Conservation (phyloP, 2,113 vertebrate species). For the Sardina pilchardus region DNA sequence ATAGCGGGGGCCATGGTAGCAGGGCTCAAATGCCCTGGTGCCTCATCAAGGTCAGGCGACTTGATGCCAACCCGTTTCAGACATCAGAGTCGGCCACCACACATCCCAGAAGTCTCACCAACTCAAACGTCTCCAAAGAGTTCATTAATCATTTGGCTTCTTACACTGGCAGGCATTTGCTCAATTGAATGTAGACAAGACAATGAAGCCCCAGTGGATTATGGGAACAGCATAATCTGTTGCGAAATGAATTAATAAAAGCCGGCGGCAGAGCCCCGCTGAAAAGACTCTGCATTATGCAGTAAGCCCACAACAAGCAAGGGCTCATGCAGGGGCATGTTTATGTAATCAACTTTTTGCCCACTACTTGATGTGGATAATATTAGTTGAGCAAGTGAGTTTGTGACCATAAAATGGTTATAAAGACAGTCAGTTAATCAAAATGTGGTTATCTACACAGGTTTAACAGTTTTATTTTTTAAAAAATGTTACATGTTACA, state of each 20-base stretch:
- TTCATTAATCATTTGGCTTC: conserved; percentile 32
- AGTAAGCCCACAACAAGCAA: not conserved
- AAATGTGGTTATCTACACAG: not conserved
- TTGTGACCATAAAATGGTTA: not conserved
- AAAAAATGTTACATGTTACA: not conserved
- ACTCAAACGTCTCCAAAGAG: conserved; percentile 20
- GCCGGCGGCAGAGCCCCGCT: not conserved
- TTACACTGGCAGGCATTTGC: conserved; percentile 25
- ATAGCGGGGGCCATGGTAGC: conserved; percentile 8
- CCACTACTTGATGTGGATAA: not conserved
- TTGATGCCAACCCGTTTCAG: conserved; percentile 32
- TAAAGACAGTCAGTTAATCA: not conserved
- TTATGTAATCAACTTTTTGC: not conserved
- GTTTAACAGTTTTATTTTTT: not conserved
- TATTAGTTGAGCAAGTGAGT: not conserved
- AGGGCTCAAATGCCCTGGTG: conserved; percentile 24
- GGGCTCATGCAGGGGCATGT: not conserved
- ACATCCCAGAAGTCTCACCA: conserved; percentile 16
- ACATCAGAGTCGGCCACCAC: conserved; percentile 25
- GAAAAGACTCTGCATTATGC: not conserved
- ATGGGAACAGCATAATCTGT: not conserved
- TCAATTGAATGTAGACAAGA: not conserved
- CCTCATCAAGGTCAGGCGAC: conserved; percentile 33
- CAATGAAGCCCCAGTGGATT: conserved; percentile 6
- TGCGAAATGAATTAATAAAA: conserved; percentile 6